A percentile compares a stretch with the other conserved stretches of the same genome.
Conservation (phyloP, 2,113 vertebrate species). For the Eurypyga helias region DNA sequence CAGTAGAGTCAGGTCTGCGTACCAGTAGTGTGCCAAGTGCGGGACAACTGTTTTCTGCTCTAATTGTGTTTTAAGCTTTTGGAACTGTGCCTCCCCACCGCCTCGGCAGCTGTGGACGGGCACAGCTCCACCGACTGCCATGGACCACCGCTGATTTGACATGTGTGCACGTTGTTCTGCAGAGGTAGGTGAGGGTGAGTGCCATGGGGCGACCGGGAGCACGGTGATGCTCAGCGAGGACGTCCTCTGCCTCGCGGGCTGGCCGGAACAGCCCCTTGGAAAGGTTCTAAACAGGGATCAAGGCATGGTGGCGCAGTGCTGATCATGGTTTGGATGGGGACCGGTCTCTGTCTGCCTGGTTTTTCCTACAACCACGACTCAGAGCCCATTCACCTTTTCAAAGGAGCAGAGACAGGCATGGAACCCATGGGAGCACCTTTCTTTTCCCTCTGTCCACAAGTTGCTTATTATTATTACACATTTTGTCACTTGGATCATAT, state of each 20-base stretch:
- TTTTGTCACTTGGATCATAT: not conserved
- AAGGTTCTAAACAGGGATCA: not conserved
- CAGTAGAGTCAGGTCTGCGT: not conserved
- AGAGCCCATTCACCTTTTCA: not conserved
- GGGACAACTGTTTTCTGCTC: no score
- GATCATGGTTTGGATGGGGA: not conserved
- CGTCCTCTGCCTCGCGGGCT: not conserved
- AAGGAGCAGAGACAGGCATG: not conserved
- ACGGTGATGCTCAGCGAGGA: rapidly evolving
- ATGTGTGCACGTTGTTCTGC: not conserved
- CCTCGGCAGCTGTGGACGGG: not conserved
- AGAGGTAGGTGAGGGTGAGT: not conserved
- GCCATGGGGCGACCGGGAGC: rapidly evolving
- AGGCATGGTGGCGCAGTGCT: not conserved
- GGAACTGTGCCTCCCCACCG: not conserved
- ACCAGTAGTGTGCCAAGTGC: rapidly evolving
- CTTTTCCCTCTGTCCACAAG: not conserved
- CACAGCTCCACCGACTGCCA: not conserved
- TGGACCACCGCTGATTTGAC: rapidly evolving
- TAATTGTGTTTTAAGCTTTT: not conserved
- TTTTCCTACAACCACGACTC: not conserved
- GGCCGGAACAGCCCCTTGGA: not conserved
- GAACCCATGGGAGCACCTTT: not conserved
- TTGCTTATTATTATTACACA: not conserved
- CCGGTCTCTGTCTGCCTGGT: not conserved